A percentile compares a stretch with the other conserved stretches of the same genome.
These are phyloP conservation scores for Diplolepis rosae DNA, from an alignment of 2,888 invertebrate genomes.

Conservation along the genomic window DNA sequence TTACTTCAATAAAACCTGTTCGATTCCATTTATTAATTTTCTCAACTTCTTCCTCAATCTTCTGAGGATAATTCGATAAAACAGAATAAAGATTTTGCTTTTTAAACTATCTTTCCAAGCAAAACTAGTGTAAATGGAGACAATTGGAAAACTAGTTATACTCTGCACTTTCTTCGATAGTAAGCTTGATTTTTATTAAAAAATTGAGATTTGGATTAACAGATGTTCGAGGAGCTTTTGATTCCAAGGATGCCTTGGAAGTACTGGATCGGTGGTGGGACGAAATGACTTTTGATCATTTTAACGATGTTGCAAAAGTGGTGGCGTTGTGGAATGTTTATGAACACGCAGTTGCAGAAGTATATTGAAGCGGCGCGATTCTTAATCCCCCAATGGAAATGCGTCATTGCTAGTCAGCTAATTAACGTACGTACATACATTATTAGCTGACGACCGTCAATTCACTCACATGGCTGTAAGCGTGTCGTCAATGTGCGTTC, in stretches of 20 bases:
- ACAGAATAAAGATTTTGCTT: not conserved
- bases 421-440: constrained; percentile 48
- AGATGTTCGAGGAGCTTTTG: not conserved
- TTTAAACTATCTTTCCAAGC: not conserved
- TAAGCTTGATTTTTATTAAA: no score
- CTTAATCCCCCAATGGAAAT: constrained; percentile 44
- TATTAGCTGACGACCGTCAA: constrained; percentile 30
- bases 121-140: not conserved
- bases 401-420: constrained; percentile 51
- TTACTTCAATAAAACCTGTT: not conserved
- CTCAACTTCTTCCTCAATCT: not conserved
- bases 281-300: constrained; percentile 29
- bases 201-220: not conserved
- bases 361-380: constrained; percentile 30
- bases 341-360: not conserved
- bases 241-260: constrained; percentile 19
- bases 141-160: not conserved
- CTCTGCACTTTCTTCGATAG: not conserved
- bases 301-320: constrained; percentile 20
- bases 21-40: no score
- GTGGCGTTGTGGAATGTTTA: constrained; percentile 7
- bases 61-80: not conserved
- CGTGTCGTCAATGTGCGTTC: not conserved
- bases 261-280: constrained; percentile 21
- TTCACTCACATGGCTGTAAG: not conserved